Evolutionary conservation across 2,888 invertebrate species (phyloP), one percentile per base, ranked within the genome.

Genomic region (Tanytarsus gracilentus): DNA sequence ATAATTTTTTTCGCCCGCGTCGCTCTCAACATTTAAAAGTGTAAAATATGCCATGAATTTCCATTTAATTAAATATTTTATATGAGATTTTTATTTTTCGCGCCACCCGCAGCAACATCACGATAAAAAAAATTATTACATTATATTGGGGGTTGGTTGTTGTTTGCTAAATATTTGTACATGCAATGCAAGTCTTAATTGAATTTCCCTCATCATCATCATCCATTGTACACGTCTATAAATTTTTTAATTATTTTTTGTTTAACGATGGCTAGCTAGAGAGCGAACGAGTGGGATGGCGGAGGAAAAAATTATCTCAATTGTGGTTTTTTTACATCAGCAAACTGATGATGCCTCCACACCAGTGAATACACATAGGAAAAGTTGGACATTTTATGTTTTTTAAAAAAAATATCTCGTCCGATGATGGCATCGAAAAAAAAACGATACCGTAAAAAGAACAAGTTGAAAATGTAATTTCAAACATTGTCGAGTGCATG

Each of bases 401-500:
- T n/a, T n/a, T n/a, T n/a, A n/a, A 33, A 33, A 1, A 11, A 33
- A 33, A 11, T n/a, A 33, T 33, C 33, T 14, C 33, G 14, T 4
- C n/a, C 36, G 4, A n/a, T 49, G 49, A 49, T 25, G 49, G 14
- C n/a, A 49, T 4, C 14, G 27, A 49, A 49, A 27, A 49, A 49
- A 14, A 49, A 16, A 14, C 14, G 18, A 49, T n/a, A 26, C 26
- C 16, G 27, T 30, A 30, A 30, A 49, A 53, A 36, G 33, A 36
- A 7, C 5, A 33, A 53, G 33, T 53, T 33, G 36, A 36, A 53
- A 53, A 53, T 53, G 53, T 53, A 53, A 53, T 53, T 53, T 53
- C 53, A 53, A 53, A 53, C 53, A 49, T 49, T 49, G n/a, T n/a
- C n/a, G n/a, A n/a, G n/a, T n/a, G 49, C 49, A 53, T 53, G 53